Base-by-base conservation (phyloP, 1,140 invertebrate genomes). In the Diorhabda sublineata region DNA sequence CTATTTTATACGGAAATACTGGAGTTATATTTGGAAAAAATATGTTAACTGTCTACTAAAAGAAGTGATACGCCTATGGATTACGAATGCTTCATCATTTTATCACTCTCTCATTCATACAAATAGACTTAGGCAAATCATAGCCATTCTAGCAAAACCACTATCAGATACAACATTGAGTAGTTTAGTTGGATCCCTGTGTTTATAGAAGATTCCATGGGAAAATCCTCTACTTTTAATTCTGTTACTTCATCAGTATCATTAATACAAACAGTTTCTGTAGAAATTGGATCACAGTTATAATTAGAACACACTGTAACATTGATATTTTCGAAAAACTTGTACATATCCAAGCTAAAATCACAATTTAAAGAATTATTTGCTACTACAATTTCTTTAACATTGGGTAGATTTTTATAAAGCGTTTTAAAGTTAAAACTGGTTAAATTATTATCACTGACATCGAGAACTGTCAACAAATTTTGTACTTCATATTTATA, bases 281-380 rank as follows among this genome's bases (percentile, higher is more conserved):
- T 77, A 64, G 72, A 66, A 42, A 73, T 73, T 5, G 41, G 26
- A 26, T 64, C 73, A 70, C 78, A 79, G 45, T 70, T 69, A 58
- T 59, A 6, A 45, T 70, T 67, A 45, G 69, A 61, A 67, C 78
- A 79, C 6, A 78, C 47, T 59, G 71, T 69, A 3, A 78, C 66
- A 61, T 76, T 74, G 11, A 63, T 70, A 43, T 70, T 59, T 58
- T 71, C 9, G 43, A 75, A 76, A 73, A 71, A 79, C 42, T 71
- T 70, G 66, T 71, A 73, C 77, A 79, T 77, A 57, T 74, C 67
- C 6, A 74, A 64, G 41, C 76, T 69, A 73, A 77, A 74, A 58
- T 76, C 74, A 69, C 78, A 79, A 45, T 67, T 73, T 70, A 73
- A 78, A 5, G 67, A 68, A 67, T 78, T 78, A 61, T 73, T 73